Base-by-base conservation (phyloP, 2,113 vertebrate genomes). In the Myrmecophaga tridactyla region DNA sequence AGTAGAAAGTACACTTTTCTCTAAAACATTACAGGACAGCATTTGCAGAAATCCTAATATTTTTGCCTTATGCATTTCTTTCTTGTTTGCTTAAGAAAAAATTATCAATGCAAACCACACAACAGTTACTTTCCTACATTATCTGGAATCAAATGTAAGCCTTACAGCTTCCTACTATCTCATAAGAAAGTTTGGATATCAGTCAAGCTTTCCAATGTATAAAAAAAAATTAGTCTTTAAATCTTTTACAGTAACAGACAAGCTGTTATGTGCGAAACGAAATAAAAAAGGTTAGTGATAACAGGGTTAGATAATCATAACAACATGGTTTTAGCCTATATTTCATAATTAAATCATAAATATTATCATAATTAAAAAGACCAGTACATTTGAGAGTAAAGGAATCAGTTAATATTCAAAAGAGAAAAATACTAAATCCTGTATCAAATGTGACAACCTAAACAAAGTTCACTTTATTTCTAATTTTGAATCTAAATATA, bases 391-490 rank as follows among this genome's bases (percentile, higher is more conserved):
- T 6, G 27, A 46, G 5, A 29, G 15, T 18, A 60, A 89, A 83
- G 46, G 1, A 0, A 53, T 29, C 2, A 21, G 63, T 62, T 92
- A 39, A 39, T 36, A 77, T 36, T 94, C n/a, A 69, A 93, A 86
- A 90, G 78, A 60, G 48, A 94, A 69, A 96, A 72, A 73, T 17
- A 87, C 25, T 88, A 77, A 88, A 70, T 75, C 36, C 58, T 62
- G 6, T 62, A 41, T 72, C 34, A 65, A 78, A 39, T 25, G 21
- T 41, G 62, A 92, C 29, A 82, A 70, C 20, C 13, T 34, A 90
- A 0, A 31, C 21, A 72, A 87, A 75, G 29, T 96, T 27, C 4
- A 87, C 7, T 92, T 86, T 94, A 51, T 62, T 63, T 86, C 39
- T 46, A 82, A 91, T 83, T 86, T n/a, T 91, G 15, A 72, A 76